These are phyloP conservation scores for Patiria pectinifera DNA, from an alignment of 53 echinoderm and acorn worm genomes.

Conservation along the genomic window DNA sequence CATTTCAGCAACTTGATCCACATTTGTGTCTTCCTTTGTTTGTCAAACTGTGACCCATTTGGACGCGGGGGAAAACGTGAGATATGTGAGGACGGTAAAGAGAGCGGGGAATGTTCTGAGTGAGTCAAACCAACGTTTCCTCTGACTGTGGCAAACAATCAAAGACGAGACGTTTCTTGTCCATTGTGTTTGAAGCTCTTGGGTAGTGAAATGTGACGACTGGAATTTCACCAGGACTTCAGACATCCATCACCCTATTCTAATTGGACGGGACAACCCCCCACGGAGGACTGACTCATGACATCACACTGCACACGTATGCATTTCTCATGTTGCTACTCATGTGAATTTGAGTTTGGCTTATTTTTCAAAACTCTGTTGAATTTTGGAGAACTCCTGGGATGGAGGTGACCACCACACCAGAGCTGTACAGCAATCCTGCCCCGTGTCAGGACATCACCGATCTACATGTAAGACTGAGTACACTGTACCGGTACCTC, in stretches of 20 bases:
- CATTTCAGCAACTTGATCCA: not conserved
- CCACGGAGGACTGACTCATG: not conserved
- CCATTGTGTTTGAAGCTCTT: not conserved
- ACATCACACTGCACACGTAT: not conserved
- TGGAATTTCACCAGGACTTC: not conserved
- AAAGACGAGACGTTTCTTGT: not conserved
- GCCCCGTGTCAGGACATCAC: no score
- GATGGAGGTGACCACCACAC: no score
- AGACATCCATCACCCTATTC: not conserved
- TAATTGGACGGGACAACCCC: not conserved
- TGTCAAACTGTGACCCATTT: not conserved
- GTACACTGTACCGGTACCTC: no score
- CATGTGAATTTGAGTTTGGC: not conserved
- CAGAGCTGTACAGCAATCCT: no score
- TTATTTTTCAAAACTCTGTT: not conserved
- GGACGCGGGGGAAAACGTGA: not conserved
- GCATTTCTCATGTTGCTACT: not conserved
- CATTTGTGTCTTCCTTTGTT: conserved; percentile 5
- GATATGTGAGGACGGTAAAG: not conserved
- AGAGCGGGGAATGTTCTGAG: not conserved
- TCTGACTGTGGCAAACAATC: not conserved
- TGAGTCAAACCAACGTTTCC: not conserved
- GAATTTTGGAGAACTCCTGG: not conserved
- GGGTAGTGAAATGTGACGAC: not conserved
- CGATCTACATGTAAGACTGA: no score